Evolutionary conservation across 2,888 invertebrate genomes (phyloP), one percentile per base, ranked within the genome.

Genomic region (Marronus borbonicus): DNA sequence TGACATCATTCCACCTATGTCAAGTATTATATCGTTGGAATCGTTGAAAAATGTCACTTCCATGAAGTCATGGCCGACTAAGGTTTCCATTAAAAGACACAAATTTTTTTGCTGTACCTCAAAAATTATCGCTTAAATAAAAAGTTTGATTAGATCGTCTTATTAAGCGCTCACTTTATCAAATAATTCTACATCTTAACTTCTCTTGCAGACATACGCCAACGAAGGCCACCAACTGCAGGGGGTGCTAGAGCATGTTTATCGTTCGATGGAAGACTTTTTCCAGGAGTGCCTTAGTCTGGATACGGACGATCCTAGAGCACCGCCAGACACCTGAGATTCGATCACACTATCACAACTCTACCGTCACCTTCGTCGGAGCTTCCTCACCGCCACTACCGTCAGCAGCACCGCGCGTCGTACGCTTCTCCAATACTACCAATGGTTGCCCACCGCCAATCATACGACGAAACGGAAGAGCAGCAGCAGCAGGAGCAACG

Each of bases 191-290:
- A 12, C 20, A 60, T 55, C 17, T 0, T 7, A 14, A 39, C 55
- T 55, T 70, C 28, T 31, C 44, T 90, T 90, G 24, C 90, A 97
- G 97, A 95, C 96, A 83, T 98, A 98, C 88, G 96, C 97, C 72
- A 96, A 97, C 88, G 96, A 97, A 90, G 96, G 96, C 80, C 97
- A 97, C 89, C 93, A 94, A 84, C 90, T 97, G 78, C 83, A 85
- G 66, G 96, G 96, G 78, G 97, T 96, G 81, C 92, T 96, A 85
- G 96, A 96, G 88, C 97, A 98, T 90, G 94, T 97, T 83, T 97
- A 97, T 90, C 93, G 94, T 86, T 96, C 96, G 84, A 96, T 97
- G 96, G 97, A 97, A 90, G 94, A 96, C 90, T 97, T 94, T 90
- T 93, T 97, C 88, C 92, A 94, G 88, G 94, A 96, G 91, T 96